Evolutionary conservation across 1,140 invertebrate genomes (phyloP), one percentile per base, ranked within the genome.

Genomic region (Penaeus indicus): DNA sequence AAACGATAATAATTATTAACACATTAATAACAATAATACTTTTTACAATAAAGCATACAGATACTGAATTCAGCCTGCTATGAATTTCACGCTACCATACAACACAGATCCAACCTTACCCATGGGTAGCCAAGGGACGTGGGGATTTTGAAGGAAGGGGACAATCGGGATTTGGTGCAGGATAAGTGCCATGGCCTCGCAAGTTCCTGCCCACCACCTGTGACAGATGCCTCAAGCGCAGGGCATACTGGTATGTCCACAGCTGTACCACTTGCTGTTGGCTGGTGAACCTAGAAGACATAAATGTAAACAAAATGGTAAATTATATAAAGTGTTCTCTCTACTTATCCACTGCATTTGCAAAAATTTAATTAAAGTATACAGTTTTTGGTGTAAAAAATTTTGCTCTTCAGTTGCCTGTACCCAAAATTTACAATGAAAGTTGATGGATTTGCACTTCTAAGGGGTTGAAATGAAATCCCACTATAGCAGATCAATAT

Each of bases 151-250:
- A 84, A n/a, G 86, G 86, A 47, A 88, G 75, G 8, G 86, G 86
- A 32, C 80, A 84, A 19, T 81, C 69, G 4, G 86, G 86, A 19
- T 64, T 64, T 77, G 86, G 86, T 22, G n/a, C 27, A 77, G 69
- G 81, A 62, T 84, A 75, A 21, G 11, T 63, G 10, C 81, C 69
- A 60, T 88, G 86, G 27, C 86, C 86, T 22, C 72, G 67, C 25
- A 88, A 69, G 69, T 88, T 88, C 47, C 86, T 83, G 10, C 86
- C 86, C 25, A 88, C 86, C 67, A 88, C 61, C 42, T 88, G 86
- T 22, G 47, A 47, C 22, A 88, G 81, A 47, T 88, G 86, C 22
- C 86, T 67, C 61, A 88, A 62, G n/a, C 86, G 86, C 60, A 88
- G 60, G 25, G 64, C 86, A 62, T 75, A 38, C 61, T 88, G 86